Conservation (phyloP, 2,797 vertebrate species). For the Myripristis jacobus region DNA sequence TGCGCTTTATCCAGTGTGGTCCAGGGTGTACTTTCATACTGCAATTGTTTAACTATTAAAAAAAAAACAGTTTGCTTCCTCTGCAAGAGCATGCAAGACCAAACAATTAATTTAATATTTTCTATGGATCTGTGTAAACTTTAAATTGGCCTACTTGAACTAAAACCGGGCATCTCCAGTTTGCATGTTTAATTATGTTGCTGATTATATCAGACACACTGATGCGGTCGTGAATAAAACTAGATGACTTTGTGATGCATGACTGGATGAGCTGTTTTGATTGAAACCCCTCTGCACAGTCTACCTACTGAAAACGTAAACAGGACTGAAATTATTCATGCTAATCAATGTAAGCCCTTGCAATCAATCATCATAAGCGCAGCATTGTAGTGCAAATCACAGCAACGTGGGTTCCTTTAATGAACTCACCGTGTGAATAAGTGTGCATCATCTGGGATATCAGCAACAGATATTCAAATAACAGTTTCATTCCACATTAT, state of each 20-base stretch:
- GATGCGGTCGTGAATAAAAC: constrained; percentile 14
- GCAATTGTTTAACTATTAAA: background rate
- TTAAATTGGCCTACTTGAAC: background rate
- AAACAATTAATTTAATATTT: background rate
- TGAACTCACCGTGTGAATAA: background rate
- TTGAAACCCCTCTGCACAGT: constrained; percentile 18
- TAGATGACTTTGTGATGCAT: constrained; percentile 39
- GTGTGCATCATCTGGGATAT: background rate
- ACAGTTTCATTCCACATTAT: background rate
- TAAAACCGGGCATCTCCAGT: constrained; percentile 1
- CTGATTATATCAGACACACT: constrained; percentile 37
- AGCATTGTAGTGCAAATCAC: background rate
- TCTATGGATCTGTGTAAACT: background rate
- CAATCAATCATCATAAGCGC: constrained; percentile 20
- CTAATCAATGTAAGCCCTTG: constrained; percentile 21
- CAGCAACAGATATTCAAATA: background rate
- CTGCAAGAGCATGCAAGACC: background rate
- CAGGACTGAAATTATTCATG: constrained; percentile 35
- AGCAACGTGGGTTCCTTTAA: background rate
- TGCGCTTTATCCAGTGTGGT: background rate
- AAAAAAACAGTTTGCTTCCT: background rate
- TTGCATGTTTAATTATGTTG: constrained; percentile 34
- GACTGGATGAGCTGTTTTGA: constrained; percentile 41
- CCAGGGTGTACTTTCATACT: background rate
- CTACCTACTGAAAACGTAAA: constrained; percentile 46